A percentile compares a stretch with the other conserved stretches of the same genome.
Conservation (phyloP, 2,888 invertebrate genomes). For the Eilema sororculum region DNA sequence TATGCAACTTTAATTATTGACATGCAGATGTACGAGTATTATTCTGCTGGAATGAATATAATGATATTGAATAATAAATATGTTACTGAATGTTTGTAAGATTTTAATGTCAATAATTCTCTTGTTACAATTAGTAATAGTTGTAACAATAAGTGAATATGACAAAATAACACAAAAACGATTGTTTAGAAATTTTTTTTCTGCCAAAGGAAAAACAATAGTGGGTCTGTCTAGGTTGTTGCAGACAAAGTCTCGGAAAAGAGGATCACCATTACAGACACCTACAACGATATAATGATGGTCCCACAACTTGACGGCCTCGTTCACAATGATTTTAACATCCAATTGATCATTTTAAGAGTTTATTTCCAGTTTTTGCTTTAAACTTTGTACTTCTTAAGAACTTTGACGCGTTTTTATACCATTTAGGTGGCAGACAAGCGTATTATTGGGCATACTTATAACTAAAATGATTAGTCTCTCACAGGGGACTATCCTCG, state of each 20-base stretch:
- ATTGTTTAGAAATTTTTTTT: neutral
- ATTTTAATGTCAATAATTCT: neutral
- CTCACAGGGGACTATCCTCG: constrained; percentile 1
- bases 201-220: neutral
- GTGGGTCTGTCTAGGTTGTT: neutral
- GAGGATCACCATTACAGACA: too few species aligned
- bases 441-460: too few species aligned
- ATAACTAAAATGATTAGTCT: neutral
- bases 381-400: too few species aligned
- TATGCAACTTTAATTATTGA: neutral
- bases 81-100: neutral
- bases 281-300: too few species aligned
- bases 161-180: neutral
- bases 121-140: too few species aligned
- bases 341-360: neutral
- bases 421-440: too few species aligned
- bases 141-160: neutral
- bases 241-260: too few species aligned
- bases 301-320: too few species aligned
- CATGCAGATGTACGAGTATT: constrained; percentile 1
- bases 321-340: too few species aligned
- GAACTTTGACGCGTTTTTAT: too few species aligned
- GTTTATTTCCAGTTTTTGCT: neutral
- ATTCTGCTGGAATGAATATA: neutral
- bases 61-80: neutral